Conservation (phyloP, 2,888 invertebrate genomes). For the Ophion ventricosus region DNA sequence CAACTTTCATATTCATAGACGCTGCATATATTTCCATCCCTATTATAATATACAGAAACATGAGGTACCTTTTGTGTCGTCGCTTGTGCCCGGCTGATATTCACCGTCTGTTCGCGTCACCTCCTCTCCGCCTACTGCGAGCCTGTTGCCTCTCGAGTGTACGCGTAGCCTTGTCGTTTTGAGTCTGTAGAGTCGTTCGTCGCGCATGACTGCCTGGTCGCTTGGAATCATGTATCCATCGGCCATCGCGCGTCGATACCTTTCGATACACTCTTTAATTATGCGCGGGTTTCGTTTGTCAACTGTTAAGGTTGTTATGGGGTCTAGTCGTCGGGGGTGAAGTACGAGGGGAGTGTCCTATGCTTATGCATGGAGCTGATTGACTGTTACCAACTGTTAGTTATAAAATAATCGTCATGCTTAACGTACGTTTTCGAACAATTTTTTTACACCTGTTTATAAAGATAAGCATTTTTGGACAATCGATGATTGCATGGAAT, state of each 20-base stretch:
- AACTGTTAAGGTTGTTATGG: too few species aligned
- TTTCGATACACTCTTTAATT: slow-evolving; percentile 9
- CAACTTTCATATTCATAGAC: slow-evolving; percentile 81
- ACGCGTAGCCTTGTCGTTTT: not conserved
- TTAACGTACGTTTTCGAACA: too few species aligned
- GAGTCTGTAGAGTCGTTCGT: slow-evolving; percentile 6
- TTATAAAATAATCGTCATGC: too few species aligned
- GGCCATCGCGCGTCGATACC: slow-evolving; percentile 70
- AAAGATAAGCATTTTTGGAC: too few species aligned
- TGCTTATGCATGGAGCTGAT: too few species aligned
- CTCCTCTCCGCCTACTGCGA: slow-evolving; percentile 21
- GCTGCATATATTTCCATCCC: slow-evolving; percentile 78
- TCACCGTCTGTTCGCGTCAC: slow-evolving; percentile 29
- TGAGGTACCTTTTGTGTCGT: slow-evolving; percentile 42
- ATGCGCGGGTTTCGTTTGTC: too few species aligned
- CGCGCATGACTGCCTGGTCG: slow-evolving; percentile 74
- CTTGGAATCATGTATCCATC: slow-evolving; percentile 75
- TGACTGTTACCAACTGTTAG: too few species aligned
- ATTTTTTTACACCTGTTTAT: too few species aligned
- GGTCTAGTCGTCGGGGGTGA: too few species aligned
- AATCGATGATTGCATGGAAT: too few species aligned
- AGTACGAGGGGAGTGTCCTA: too few species aligned
- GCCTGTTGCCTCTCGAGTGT: slow-evolving; percentile 12
- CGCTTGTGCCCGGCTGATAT: slow-evolving; percentile 34
- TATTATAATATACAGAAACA: slow-evolving; percentile 69